These are phyloP conservation scores for Lycaon pictus DNA, from an alignment of 2,113 vertebrate species.

Conservation along the genomic window DNA sequence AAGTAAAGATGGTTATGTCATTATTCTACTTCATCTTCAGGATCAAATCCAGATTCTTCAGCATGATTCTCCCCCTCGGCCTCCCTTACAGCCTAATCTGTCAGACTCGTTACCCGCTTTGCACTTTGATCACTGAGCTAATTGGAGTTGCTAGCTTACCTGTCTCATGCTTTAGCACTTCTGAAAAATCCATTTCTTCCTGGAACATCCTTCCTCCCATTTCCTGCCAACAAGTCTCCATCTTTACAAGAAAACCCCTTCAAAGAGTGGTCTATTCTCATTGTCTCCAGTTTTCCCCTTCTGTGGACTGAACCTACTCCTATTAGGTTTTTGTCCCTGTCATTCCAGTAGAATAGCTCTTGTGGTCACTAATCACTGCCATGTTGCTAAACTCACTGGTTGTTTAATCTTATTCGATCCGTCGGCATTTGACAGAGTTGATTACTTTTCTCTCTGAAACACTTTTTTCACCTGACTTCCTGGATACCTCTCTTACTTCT, in stretches of 20 bases:
- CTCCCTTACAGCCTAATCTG: neutral
- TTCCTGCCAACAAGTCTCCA: neutral
- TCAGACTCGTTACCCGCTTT: neutral
- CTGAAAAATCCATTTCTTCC: neutral
- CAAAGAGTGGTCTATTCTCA: neutral
- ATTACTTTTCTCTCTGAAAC: neutral
- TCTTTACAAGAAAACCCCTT: neutral
- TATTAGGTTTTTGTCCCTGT: neutral
- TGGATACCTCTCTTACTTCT: neutral
- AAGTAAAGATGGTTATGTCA: neutral
- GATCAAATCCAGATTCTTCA: neutral
- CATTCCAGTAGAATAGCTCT: neutral
- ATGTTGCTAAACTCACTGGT: neutral
- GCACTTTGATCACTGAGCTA: neutral
- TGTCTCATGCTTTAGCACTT: neutral
- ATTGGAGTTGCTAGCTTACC: neutral
- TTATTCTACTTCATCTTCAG: neutral
- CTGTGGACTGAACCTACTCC: neutral
- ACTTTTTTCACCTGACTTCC: neutral
- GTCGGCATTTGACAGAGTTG: neutral
- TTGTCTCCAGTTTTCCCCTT: neutral
- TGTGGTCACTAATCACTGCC: neutral
- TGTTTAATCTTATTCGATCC: neutral
- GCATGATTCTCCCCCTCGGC: neutral
- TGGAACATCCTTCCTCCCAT: neutral